phyloP scores from a whole-genome alignment of 2,797 vertebrate species.

The Alca torda region DNA sequence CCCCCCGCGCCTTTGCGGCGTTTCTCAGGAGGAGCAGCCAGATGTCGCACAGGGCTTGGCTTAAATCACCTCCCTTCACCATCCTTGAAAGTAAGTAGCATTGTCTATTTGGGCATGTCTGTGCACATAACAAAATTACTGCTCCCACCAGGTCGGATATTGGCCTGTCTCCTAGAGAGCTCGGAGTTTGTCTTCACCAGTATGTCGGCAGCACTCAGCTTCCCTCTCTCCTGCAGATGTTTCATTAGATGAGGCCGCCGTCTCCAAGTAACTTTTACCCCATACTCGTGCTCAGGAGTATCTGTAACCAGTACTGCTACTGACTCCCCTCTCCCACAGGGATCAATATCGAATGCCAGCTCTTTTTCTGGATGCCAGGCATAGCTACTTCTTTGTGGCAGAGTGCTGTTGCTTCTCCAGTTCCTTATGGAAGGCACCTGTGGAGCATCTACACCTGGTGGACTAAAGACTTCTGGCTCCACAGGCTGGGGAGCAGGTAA shows the following conservation, averaged over 20 bases:
- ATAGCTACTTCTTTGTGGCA: neutral
- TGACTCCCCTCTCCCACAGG: neutral
- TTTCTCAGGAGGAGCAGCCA: neutral
- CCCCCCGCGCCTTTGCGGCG: accelerated
- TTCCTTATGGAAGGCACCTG: neutral
- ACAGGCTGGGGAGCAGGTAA: neutral
- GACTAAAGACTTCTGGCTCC: neutral
- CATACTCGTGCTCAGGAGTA: conserved; percentile 89
- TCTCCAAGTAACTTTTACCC: conserved; percentile 89
- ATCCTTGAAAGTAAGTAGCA: neutral
- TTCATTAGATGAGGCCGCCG: conserved; percentile 79
- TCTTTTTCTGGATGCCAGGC: neutral
- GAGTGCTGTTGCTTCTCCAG: neutral
- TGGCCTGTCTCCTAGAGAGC: neutral
- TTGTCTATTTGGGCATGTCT: too few species aligned
- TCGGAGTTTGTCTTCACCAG: conserved; percentile 55
- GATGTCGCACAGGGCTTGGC: too few species aligned
- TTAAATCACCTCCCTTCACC: neutral
- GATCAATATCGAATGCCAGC: accelerated
- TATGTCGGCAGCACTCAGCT: conserved; percentile 77
- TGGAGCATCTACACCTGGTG: conserved; percentile 73
- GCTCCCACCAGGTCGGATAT: neutral
- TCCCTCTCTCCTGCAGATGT: conserved; percentile 77
- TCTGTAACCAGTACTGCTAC: conserved; percentile 79
- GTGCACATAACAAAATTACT: neutral